phyloP scores from a whole-genome alignment of 2,888 invertebrate genomes.

The Opisthograptis luteolata region DNA sequence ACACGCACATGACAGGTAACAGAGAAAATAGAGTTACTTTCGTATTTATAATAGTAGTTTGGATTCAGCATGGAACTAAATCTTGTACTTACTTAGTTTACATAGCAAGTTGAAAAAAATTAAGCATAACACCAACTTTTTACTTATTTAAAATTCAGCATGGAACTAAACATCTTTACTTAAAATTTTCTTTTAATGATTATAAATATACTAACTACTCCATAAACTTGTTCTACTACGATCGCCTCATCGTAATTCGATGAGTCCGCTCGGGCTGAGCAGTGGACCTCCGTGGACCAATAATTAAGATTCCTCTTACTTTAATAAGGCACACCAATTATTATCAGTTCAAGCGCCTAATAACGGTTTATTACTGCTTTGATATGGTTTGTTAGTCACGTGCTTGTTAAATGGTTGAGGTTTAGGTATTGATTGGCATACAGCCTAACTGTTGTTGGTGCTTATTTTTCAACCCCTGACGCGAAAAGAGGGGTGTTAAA shows the following conservation, averaged over 20 bases:
- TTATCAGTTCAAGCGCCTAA: neutral
- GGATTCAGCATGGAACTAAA: too few relatives aligned
- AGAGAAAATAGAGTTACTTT: too few relatives aligned
- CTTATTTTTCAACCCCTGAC: neutral
- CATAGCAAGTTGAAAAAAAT: too few relatives aligned
- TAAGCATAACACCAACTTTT: too few relatives aligned
- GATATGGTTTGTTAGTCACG: neutral
- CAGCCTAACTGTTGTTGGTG: neutral
- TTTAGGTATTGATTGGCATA: neutral
- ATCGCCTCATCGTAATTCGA: slow-evolving; percentile 46
- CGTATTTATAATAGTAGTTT: too few relatives aligned
- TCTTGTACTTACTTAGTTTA: too few relatives aligned
- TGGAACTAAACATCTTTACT: too few relatives aligned
- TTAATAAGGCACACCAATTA: neutral
- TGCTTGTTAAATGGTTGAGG: neutral
- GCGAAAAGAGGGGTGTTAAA: too few relatives aligned
- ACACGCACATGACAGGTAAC: too few relatives aligned
- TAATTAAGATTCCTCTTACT: slow-evolving; percentile 10
- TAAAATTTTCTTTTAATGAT: too few relatives aligned
- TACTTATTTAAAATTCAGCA: too few relatives aligned
- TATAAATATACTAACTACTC: too few relatives aligned
- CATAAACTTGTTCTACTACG: neutral
- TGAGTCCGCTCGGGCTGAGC: slow-evolving; percentile 44
- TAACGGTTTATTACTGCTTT: neutral
- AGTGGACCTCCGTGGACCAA: neutral